Evolutionary conservation across 23 tunicate species (phyloP).

Genomic region (Phallusia fumigata): DNA sequence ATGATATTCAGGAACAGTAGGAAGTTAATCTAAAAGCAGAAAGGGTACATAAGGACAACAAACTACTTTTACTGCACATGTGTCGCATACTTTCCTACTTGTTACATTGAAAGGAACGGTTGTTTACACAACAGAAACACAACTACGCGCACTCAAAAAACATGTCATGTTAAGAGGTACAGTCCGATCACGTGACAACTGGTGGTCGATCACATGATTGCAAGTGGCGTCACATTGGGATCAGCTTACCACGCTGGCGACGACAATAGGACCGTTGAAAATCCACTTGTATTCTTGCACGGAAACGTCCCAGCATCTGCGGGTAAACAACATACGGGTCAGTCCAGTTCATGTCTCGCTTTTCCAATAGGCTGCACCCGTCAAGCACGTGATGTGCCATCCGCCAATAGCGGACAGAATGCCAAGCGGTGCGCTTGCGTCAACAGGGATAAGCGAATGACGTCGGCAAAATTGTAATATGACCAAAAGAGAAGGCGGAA

Average conservation of each 20-base stretch:
- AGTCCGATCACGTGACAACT: too few relatives aligned
- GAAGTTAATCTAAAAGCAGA: slow-evolving; percentile 82
- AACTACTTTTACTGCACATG: too few relatives aligned
- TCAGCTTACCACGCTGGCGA: slow-evolving; percentile 86
- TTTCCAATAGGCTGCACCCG: background rate
- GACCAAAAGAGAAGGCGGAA: background rate
- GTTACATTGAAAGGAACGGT: too few relatives aligned
- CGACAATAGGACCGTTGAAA: slow-evolving; percentile 93
- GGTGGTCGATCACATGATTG: too few relatives aligned
- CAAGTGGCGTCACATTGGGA: background rate
- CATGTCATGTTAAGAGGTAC: too few relatives aligned
- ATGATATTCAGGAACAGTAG: slow-evolving; percentile 88
- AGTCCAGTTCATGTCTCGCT: too few relatives aligned
- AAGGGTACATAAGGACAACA: too few relatives aligned
- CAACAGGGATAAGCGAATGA: background rate
- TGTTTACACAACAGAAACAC: too few relatives aligned
- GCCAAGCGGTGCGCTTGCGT: background rate
- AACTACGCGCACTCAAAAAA: too few relatives aligned
- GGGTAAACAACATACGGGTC: slow-evolving; percentile 4
- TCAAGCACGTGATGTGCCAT: background rate
- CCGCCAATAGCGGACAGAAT: background rate
- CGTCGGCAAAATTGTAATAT: background rate
- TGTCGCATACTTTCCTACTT: too few relatives aligned
- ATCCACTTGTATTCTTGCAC: slow-evolving; percentile 88
- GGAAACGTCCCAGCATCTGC: slow-evolving; percentile 93